Base-by-base conservation (phyloP, 2,797 vertebrate species). In the Pangasius larnaudii region DNA sequence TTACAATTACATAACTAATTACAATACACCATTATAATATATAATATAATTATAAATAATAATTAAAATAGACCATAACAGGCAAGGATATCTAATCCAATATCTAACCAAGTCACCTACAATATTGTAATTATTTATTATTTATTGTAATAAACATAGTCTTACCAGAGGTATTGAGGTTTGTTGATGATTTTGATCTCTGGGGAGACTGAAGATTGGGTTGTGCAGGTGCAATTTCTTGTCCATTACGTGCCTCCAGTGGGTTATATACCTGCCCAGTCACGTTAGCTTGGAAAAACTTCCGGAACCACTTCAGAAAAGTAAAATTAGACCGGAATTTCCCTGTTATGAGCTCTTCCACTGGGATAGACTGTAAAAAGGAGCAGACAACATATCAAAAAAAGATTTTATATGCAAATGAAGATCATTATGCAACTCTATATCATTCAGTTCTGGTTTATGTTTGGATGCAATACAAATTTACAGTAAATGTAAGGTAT, bases 261-360 rank as follows among this genome's bases (percentile, higher is more conserved):
- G 95, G 91, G 63, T 94, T 89, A 33, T 95, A 95, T 1, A 71
- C 89, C 42, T 91, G 39, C 7, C 8, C 87, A 82, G 78, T 91
- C 56, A 67, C 18, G 77, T 96, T 96, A 58, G 82, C 89, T 0
- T 22, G 0, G 84, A 94, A 94, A 89, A 96, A 94, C 53, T 33
- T 85, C 91, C 92, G 96, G 89, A 96, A 95, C 96, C 96, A 97
- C 88, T 95, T 96, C 42, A 96, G 77, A 86, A 93, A 88, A 24
- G 91, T 85, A 84, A 95, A 93, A 92, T 89, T 95, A 71, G 89
- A 75, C 88, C 90, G 92, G 85, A 93, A 93, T 81, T 94, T 91
- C 30, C 95, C 94, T 30, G 89, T 91, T 46, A 95, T 89, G 22
- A 97, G 91, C 2, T 94, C 90, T 3, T 93, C 92, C 61, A 95